Evolutionary conservation across 2,113 vertebrate genomes (phyloP), one percentile per base, ranked within the genome.

Genomic region (Elaphurus davidianus): DNA sequence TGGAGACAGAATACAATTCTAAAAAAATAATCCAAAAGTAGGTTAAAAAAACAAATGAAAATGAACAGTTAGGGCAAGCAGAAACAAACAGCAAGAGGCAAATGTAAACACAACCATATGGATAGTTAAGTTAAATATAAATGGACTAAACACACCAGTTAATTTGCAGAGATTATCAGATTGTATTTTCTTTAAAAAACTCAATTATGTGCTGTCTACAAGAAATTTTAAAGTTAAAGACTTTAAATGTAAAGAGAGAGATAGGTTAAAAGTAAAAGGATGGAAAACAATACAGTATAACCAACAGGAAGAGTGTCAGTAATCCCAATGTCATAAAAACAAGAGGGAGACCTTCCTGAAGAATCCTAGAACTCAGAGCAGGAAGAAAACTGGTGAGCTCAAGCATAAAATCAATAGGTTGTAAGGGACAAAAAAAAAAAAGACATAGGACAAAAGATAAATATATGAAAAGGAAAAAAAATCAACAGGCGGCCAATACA

Each of bases 91-190:
- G 40, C 47, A 93, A 76, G 82, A 90, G 43, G 83, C 15, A 82
- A 52, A 88, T 36, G 84, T 52, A 96, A 96, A 59, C 50, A 52
- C 74, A 79, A 90, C 10, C 43, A 60, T n/a, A 79, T 47, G 28
- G n/a, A 91, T 90, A 92, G 74, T 71, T 59, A 90, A 90, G 50
- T 86, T 90, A 86, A 93, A 86, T 92, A 55, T 23, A 93, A 97
- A 83, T 60, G 78, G 27, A 64, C 40, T 64, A 84, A 94, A 90
- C 1, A 54, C 25, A 84, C 23, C 19, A 74, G 84, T 50, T 30
- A 92, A 94, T 88, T 94, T 78, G 30, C 23, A 81, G 27, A 91
- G 50, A 78, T 62, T 92, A 25, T 67, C 67, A 36, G 23, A 86
- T 17, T 92, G 19, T 83, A 82, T 79, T 50, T 47, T 79, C 36